These are phyloP conservation scores for Priocnemis perturbator DNA, from an alignment of 2,888 invertebrate genomes.

Conservation along the genomic window DNA sequence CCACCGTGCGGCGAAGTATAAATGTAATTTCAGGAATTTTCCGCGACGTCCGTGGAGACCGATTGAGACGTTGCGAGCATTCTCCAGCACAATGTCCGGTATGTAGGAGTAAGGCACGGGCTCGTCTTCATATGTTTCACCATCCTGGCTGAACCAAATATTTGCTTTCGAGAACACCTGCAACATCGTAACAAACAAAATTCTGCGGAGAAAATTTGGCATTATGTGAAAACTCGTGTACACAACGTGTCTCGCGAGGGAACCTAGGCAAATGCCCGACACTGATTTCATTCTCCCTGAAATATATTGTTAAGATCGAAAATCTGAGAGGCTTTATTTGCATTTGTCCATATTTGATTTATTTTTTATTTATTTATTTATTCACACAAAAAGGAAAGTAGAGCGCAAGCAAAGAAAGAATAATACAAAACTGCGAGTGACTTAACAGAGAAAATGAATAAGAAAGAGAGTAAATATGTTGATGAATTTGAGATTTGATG, in stretches of 20 bases:
- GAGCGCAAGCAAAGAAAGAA: too few species aligned
- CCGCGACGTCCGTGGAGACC: constrained; percentile 80
- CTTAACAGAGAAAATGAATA: too few species aligned
- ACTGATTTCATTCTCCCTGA: too few species aligned
- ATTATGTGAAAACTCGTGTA: constrained; percentile 1
- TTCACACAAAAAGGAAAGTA: too few species aligned
- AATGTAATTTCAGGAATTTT: constrained; percentile 79
- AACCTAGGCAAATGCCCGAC: too few species aligned
- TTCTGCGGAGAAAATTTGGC: background rate
- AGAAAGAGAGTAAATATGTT: too few species aligned
- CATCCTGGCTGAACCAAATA: constrained; percentile 78
- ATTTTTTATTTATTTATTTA: too few species aligned
- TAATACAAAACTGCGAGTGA: too few species aligned
- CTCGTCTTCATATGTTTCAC: constrained; percentile 57
- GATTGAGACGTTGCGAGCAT: constrained; percentile 83
- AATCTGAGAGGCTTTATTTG: too few species aligned
- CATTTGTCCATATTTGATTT: too few species aligned
- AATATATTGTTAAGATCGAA: too few species aligned
- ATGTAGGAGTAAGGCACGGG: constrained; percentile 77
- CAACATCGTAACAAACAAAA: constrained; percentile 5
- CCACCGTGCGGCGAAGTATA: constrained; percentile 83
- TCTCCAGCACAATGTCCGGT: constrained; percentile 80
- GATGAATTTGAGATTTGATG: too few species aligned
- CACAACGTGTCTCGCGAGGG: background rate
- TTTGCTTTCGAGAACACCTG: constrained; percentile 83